Evolutionary conservation across 2,797 vertebrate species (phyloP).

Genomic region (Pseudomugil gertrudae): DNA sequence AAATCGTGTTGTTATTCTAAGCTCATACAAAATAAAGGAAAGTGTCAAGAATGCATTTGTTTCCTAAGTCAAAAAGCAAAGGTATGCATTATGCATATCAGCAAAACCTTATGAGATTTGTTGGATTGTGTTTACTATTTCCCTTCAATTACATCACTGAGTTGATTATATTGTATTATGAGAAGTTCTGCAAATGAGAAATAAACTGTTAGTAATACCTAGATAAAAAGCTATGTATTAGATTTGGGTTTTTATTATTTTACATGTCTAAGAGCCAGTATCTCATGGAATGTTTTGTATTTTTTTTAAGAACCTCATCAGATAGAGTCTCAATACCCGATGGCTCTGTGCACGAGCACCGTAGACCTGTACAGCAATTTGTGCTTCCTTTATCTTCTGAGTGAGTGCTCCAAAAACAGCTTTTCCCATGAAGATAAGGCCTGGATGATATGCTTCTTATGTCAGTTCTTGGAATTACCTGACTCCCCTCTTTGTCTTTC

Average conservation of each 20-base stretch:
- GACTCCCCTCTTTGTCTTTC: conserved; percentile 52
- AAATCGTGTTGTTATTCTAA: conserved; percentile 50
- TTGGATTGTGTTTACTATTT: background rate
- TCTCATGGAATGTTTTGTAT: conserved; percentile 30
- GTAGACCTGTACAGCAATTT: conserved; percentile 34
- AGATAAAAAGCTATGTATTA: background rate
- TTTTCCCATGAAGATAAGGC: conserved; percentile 64
- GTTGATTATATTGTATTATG: conserved; percentile 2
- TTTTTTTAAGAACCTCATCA: conserved; percentile 44
- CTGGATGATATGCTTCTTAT: conserved; percentile 60
- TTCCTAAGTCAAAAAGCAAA: conserved; percentile 33
- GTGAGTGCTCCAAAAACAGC: conserved; percentile 40
- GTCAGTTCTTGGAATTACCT: conserved; percentile 69
- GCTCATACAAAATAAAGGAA: conserved; percentile 50
- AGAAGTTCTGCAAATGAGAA: background rate
- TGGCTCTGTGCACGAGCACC: conserved; percentile 16
- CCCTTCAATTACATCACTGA: conserved; percentile 23
- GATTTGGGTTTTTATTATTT: background rate
- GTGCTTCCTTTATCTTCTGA: conserved; percentile 42
- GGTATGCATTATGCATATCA: conserved; percentile 31
- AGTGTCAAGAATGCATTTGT: conserved; percentile 45
- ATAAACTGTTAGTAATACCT: background rate
- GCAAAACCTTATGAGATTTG: conserved; percentile 32
- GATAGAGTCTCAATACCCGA: conserved; percentile 36
- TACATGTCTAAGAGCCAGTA: conserved; percentile 18